Percentiles rank a stretch among this genome's conserved stretches.
Evolutionary conservation across 2,113 vertebrate species (phyloP).

Genomic region (Thoracochromis brauschi): DNA sequence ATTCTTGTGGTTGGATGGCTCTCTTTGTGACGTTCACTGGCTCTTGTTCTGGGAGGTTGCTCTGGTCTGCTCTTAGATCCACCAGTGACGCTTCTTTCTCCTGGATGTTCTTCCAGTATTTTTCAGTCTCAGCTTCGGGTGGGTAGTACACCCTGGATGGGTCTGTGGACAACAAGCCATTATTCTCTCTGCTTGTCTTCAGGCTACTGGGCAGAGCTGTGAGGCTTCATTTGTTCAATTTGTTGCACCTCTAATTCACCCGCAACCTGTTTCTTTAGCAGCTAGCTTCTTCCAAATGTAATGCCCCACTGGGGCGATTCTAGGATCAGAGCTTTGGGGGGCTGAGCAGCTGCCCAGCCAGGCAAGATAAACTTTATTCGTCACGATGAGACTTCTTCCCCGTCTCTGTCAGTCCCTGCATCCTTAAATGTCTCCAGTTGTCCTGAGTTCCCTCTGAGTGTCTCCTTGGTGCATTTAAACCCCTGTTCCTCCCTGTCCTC

Average conservation of each 20-base stretch:
- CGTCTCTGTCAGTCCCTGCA: too few species aligned
- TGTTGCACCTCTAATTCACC: neutral
- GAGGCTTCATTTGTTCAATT: neutral
- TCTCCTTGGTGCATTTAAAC: too few species aligned
- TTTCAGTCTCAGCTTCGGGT: neutral
- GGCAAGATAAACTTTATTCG: too few species aligned
- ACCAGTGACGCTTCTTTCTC: neutral
- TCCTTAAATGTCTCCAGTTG: too few species aligned
- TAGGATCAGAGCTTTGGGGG: too few species aligned
- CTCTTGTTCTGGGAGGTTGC: neutral
- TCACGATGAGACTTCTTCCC: too few species aligned
- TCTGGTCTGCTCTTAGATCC: neutral
- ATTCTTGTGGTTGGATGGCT: neutral
- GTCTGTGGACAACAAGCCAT: neutral
- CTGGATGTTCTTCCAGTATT: neutral
- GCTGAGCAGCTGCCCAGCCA: too few species aligned
- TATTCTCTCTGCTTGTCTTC: neutral
- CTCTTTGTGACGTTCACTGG: neutral
- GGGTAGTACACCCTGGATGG: accelerated
- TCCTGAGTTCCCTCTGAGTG: too few species aligned
- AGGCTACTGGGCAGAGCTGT: accelerated
- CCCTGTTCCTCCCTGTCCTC: too few species aligned
- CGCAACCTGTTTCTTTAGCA: neutral
- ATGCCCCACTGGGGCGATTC: neutral
- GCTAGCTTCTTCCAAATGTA: neutral